Percentiles rank a stretch among this genome's conserved stretches.
Evolutionary conservation across 2,113 vertebrate genomes (phyloP).

Genomic region (Hippocampus zosterae): DNA sequence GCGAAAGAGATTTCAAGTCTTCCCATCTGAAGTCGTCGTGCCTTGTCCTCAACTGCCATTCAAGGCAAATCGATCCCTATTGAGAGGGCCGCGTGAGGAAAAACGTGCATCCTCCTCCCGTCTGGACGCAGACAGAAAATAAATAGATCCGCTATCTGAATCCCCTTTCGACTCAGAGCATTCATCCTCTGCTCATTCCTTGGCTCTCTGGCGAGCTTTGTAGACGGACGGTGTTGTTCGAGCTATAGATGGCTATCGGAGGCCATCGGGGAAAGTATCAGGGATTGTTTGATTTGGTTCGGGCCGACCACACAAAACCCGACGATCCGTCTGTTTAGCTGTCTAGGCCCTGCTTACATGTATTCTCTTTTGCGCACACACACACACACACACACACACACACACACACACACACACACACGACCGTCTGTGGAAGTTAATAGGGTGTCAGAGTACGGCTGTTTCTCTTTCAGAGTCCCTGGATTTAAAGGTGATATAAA

Average conservation of each 20-base stretch:
- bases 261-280: constrained; percentile 62
- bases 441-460: constrained; percentile 39
- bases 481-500: constrained; percentile 49
- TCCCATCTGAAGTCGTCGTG: neutral
- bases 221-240: constrained; percentile 72
- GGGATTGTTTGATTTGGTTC: constrained; percentile 58
- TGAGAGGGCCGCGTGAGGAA: constrained; percentile 18
- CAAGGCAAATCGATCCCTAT: constrained; percentile 18
- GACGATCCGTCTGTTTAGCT: constrained; percentile 64
- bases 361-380: constrained; percentile 41
- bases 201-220: constrained; percentile 19
- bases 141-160: constrained; percentile 51
- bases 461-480: constrained; percentile 50
- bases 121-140: constrained; percentile 40
- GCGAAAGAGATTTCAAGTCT: constrained; percentile 4
- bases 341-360: constrained; percentile 60
- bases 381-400: constrained; percentile 8
- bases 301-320: constrained; percentile 44
- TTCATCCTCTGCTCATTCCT: constrained; percentile 39
- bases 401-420: neutral
- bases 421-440: constrained; percentile 28
- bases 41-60: constrained; percentile 33
- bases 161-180: constrained; percentile 36
- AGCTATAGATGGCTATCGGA: constrained; percentile 70
- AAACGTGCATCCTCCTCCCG: constrained; percentile 40